These are phyloP conservation scores for Coracopsis vasa DNA, from an alignment of 2,113 vertebrate genomes.

Conservation along the genomic window DNA sequence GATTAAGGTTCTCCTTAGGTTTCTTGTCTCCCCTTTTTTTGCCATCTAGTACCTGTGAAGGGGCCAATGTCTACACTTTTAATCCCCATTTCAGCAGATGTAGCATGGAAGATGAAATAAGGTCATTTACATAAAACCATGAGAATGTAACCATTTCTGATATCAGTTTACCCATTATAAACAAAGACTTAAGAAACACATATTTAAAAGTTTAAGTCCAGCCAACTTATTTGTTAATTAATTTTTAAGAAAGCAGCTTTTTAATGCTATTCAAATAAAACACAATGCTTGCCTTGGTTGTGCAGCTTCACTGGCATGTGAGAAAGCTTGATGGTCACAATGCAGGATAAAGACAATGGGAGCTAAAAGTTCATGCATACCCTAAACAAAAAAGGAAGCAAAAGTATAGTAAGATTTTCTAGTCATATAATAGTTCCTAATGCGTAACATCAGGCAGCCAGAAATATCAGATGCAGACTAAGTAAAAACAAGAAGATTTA, in stretches of 20 bases:
- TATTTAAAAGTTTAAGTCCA: neutral
- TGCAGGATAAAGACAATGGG: constrained; percentile 95
- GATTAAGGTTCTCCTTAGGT: neutral
- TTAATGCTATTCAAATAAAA: neutral
- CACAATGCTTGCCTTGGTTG: constrained; percentile 84
- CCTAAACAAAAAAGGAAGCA: constrained; percentile 74
- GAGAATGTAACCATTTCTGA: neutral
- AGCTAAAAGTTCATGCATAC: constrained; percentile 97
- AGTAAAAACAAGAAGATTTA: constrained; percentile 20
- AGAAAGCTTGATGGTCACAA: constrained; percentile 97
- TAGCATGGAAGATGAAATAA: neutral
- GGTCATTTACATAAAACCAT: neutral
- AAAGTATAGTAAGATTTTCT: neutral
- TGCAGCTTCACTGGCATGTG: constrained; percentile 93
- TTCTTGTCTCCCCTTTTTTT: neutral
- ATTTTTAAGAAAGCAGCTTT: neutral
- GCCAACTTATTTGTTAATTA: neutral
- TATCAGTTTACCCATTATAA: neutral
- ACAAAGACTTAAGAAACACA: neutral
- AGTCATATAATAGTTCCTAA: neutral
- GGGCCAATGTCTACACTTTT: neutral
- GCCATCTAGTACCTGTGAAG: neutral
- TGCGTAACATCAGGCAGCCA: neutral
- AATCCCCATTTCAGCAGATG: neutral
- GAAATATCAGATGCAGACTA: neutral